A percentile compares a stretch with the other conserved stretches of the same genome.
These are phyloP conservation scores for Erebia aethiops DNA, from an alignment of 2,888 invertebrate genomes.

Conservation along the genomic window DNA sequence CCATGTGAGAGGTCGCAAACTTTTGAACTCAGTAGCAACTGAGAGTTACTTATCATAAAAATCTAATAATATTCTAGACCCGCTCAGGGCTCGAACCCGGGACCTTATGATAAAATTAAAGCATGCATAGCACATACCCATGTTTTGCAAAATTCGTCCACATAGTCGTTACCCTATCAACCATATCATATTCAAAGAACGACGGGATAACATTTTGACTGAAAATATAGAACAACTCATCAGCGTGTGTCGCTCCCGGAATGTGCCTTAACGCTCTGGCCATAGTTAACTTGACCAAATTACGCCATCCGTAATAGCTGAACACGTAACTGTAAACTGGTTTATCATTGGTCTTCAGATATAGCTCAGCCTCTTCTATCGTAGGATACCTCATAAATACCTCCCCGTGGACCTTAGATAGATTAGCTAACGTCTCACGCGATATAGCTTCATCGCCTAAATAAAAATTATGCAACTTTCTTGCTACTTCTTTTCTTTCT, in stretches of 20 bases:
- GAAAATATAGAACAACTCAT: constrained; percentile 69
- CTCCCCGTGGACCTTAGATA: constrained; percentile 61
- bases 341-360: constrained; percentile 51
- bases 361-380: constrained; percentile 58
- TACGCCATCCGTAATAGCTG: constrained; percentile 59
- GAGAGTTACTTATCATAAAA: too few relatives aligned
- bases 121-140: constrained; percentile 49
- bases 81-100: too few relatives aligned
- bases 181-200: constrained; percentile 52
- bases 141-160: constrained; percentile 72
- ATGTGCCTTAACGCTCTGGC: constrained; percentile 45
- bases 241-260: constrained; percentile 64
- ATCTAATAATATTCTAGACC: too few relatives aligned
- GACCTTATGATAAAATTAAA: too few relatives aligned
- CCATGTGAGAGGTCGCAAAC: too few relatives aligned
- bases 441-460: constrained; percentile 58
- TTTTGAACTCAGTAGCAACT: too few relatives aligned
- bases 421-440: constrained; percentile 53
- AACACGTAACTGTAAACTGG: constrained; percentile 63
- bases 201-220: constrained; percentile 50
- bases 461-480: constrained; percentile 61
- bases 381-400: constrained; percentile 52
- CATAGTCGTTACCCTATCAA: constrained; percentile 57
- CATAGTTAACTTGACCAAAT: constrained; percentile 50
- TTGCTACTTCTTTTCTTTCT: constrained; percentile 48